phyloP scores from a whole-genome alignment of 2,888 invertebrate genomes.

The Darwinula stevensoni region DNA sequence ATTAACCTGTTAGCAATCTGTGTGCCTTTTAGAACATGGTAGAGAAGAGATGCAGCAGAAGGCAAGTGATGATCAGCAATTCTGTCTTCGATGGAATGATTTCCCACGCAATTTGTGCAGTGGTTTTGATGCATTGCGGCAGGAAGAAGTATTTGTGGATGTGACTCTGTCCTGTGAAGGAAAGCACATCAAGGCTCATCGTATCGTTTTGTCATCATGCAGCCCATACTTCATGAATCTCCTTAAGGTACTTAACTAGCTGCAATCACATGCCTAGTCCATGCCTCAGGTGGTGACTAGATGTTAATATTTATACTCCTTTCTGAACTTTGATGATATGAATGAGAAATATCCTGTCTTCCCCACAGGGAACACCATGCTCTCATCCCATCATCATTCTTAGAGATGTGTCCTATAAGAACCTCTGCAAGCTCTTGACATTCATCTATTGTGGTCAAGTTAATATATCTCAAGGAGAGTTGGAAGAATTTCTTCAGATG shows the following conservation, averaged over 20 bases:
- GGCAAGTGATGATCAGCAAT: not conserved
- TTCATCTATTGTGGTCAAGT: not conserved
- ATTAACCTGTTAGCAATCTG: too few relatives aligned
- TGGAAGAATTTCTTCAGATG: not conserved
- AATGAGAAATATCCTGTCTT: too few relatives aligned
- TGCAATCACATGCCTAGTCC: too few relatives aligned
- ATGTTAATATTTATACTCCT: too few relatives aligned
- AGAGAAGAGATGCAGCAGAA: too few relatives aligned
- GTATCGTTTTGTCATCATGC: not conserved
- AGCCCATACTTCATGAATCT: not conserved
- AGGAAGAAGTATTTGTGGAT: too few relatives aligned
- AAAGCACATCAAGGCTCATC: not conserved
- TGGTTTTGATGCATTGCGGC: not conserved
- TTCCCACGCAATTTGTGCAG: not conserved
- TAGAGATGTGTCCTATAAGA: not conserved
- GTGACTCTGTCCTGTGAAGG: too few relatives aligned
- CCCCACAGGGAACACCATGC: not conserved
- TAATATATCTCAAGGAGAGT: not conserved
- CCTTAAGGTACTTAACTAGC: not conserved
- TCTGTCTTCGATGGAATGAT: not conserved
- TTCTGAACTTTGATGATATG: too few relatives aligned
- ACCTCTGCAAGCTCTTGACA: not conserved
- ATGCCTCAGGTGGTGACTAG: too few relatives aligned
- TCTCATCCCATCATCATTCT: not conserved
- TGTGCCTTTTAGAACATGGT: too few relatives aligned